Percentiles rank a stretch among this genome's conserved stretches.
These are phyloP conservation scores for Stenchaetothrips biformis DNA, from an alignment of 2,888 invertebrate genomes.

Conservation along the genomic window DNA sequence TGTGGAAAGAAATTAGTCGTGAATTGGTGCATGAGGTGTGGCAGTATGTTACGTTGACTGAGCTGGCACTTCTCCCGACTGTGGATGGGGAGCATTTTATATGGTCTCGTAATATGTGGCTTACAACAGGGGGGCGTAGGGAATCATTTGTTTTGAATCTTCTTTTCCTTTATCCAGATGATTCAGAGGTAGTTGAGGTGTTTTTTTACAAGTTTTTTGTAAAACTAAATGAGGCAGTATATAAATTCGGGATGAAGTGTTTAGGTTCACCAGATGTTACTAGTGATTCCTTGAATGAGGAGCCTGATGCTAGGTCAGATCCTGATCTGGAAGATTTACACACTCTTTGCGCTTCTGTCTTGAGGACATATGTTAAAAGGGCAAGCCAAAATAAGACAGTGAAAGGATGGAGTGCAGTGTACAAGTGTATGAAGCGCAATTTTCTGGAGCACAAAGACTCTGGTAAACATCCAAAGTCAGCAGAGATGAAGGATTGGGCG, in stretches of 20 bases:
- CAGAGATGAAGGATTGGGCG: not conserved
- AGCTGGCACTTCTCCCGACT: not conserved
- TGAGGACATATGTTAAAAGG: slow-evolving; percentile 2
- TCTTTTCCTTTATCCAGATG: slow-evolving; percentile 8
- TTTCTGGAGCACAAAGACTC: not conserved
- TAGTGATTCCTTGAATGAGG: not conserved
- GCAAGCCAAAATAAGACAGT: slow-evolving; percentile 11
- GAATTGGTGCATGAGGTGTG: slow-evolving; percentile 10
- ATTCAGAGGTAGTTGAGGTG: not conserved
- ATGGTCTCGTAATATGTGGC: not conserved
- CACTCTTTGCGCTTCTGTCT: not conserved
- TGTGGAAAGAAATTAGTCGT: not conserved
- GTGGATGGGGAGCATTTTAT: not conserved
- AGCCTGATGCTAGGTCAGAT: not conserved
- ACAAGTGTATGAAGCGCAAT: slow-evolving; percentile 9
- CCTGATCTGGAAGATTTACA: not conserved
- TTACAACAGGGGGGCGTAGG: not conserved
- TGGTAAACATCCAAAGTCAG: not conserved
- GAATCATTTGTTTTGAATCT: slow-evolving; percentile 4
- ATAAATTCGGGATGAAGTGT: not conserved
- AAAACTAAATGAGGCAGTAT: slow-evolving; percentile 2
- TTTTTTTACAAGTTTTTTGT: slow-evolving; percentile 20
- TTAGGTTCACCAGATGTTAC: not conserved
- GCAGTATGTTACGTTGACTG: not conserved
- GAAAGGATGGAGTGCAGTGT: not conserved